A percentile compares a stretch with the other conserved stretches of the same genome.
Conservation (phyloP, 2,797 vertebrate genomes). For the Ptychadena robeensis region DNA sequence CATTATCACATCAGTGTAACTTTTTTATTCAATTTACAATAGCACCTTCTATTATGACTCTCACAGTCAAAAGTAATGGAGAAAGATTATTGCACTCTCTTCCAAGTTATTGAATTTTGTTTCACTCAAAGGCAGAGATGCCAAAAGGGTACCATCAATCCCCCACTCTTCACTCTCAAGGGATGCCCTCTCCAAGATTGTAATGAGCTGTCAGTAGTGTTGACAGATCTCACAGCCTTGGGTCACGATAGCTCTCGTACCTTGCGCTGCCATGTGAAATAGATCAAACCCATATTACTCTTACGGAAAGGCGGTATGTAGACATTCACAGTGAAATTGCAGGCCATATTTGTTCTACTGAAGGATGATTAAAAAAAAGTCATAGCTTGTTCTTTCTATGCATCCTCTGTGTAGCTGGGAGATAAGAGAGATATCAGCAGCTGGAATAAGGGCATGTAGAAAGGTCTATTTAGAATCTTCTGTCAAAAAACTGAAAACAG, state of each 20-base stretch:
- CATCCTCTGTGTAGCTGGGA: not conserved
- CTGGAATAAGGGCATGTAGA: not conserved
- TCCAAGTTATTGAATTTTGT: constrained; percentile 53
- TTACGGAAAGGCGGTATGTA: constrained; percentile 5
- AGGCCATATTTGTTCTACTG: constrained; percentile 39
- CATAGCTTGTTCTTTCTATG: not conserved
- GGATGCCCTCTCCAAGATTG: constrained; percentile 50
- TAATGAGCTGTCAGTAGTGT: constrained; percentile 56
- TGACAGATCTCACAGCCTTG: constrained; percentile 59
- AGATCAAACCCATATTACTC: constrained; percentile 44
- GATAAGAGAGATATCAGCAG: constrained; percentile 23
- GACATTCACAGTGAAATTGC: constrained; percentile 24
- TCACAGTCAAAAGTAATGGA: constrained; percentile 47
- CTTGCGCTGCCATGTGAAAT: constrained; percentile 19
- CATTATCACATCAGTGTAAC: constrained; percentile 48
- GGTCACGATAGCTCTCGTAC: constrained; percentile 40
- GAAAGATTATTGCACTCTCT: constrained; percentile 48
- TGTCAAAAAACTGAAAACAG: not conserved
- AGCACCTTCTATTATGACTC: constrained; percentile 21
- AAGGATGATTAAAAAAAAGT: constrained; percentile 36
- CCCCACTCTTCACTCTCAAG: constrained; percentile 36
- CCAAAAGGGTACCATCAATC: constrained; percentile 48
- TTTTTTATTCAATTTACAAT: constrained; percentile 25
- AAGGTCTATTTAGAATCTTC: constrained; percentile 8
- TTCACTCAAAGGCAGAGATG: constrained; percentile 43